Evolutionary conservation across 1,140 invertebrate genomes (phyloP), one percentile per base, ranked within the genome.

Genomic region (Calephelis virginiensis): DNA sequence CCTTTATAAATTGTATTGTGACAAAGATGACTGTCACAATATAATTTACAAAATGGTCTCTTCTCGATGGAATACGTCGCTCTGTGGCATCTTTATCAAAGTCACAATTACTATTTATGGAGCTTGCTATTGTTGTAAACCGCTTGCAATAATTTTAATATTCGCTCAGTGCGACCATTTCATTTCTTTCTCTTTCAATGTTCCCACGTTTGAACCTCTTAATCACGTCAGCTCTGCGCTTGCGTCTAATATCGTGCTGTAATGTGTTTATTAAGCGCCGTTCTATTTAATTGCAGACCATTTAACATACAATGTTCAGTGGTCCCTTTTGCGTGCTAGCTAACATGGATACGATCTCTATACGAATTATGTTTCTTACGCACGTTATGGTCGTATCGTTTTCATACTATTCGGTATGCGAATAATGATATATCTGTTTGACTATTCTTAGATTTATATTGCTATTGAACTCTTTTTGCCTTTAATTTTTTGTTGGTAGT

Each of bases 221-320:
- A 84, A 83, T 87, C 82, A 83, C 74, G 80, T 80, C 80, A 77
- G 74, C 69, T 79, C 70, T 82, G 80, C 77, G 81, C 80, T 77
- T 74, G 81, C 81, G 82, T 74, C 83, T 88, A 87, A 86, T 86
- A 88, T 89, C 73, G 83, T 79, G 77, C 75, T 82, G 78, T 88
- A 88, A 89, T 90, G 86, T 87, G 84, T 89, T 86, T 89, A 89
- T 88, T 90, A 88, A 88, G 82, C 82, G 79, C 70, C 83, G 83
- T 84, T 86, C 81, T 76, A 77, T 83, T 88, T 89, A 89, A 88
- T 86, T 86, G 84, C 75, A 64, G 47, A 76, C 77, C 84, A 88
- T 90, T 88, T 86, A 86, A 80, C 80, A 84, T 84, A 89, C 83
- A 85, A 83, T 86, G 79, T 85, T 80, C 80, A 80, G 75, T 81